These are phyloP conservation scores for Phymatocera aterrima DNA, from an alignment of 2,888 invertebrate genomes.

Conservation along the genomic window DNA sequence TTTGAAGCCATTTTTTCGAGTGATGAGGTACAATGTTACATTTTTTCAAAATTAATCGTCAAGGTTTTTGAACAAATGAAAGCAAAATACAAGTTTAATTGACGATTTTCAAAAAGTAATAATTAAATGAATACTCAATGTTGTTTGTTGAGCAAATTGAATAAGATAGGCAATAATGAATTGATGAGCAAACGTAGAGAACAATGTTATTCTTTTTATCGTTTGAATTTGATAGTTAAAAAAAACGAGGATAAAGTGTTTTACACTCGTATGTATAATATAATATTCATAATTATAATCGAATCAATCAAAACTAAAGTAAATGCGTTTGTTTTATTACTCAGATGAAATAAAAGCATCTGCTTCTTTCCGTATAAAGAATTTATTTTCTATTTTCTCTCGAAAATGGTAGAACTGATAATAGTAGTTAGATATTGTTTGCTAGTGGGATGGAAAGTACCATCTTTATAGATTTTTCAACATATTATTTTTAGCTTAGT, in stretches of 20 bases:
- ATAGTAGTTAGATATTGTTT: background rate
- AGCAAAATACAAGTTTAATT: background rate
- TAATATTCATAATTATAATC: background rate
- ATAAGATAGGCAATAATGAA: background rate
- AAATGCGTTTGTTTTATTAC: background rate
- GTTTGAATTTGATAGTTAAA: background rate
- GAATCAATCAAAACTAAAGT: background rate
- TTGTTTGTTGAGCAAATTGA: background rate
- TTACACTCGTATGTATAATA: background rate
- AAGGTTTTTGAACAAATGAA: background rate
- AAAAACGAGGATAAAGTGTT: background rate
- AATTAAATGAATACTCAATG: background rate
- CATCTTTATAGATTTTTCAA: background rate
- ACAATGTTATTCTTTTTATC: background rate
- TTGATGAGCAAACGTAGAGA: background rate
- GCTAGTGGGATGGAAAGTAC: background rate
- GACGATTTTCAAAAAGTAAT: background rate
- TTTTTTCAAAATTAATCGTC: background rate
- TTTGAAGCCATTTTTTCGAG: background rate
- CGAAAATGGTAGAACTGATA: too few relatives aligned
- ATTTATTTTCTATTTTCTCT: background rate
- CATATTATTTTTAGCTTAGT: background rate
- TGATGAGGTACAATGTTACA: background rate
- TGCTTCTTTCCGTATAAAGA: background rate
- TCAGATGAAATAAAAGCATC: background rate